A percentile compares a stretch with the other conserved stretches of the same genome.
phyloP scores from a whole-genome alignment of 2,113 vertebrate species.

The Polypterus senegalus region DNA sequence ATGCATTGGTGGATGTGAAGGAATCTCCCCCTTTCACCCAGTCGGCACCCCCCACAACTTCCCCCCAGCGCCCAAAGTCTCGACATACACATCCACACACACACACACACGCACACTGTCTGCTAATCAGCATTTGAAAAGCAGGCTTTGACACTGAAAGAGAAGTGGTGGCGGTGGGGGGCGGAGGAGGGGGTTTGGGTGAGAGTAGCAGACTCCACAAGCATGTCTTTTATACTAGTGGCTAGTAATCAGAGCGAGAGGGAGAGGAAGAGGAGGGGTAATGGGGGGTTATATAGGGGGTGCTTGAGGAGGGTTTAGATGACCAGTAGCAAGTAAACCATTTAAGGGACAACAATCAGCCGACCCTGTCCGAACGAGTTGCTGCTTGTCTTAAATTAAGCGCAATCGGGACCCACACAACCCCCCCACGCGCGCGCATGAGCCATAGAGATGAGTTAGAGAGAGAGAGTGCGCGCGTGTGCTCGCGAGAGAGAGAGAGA shows the following conservation, averaged over 20 bases:
- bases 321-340: too few relatives aligned
- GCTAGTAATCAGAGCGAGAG: conserved; percentile 32
- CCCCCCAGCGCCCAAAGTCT: conserved; percentile 25
- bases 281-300: too few relatives aligned
- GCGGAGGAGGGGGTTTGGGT: conserved; percentile 28
- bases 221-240: conserved; percentile 65
- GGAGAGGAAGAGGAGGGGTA: conserved; percentile 38
- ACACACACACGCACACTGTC: conserved; percentile 25
- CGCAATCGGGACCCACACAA: too few relatives aligned
- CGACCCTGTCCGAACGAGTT: too few relatives aligned
- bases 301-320: too few relatives aligned
- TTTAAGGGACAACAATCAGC: too few relatives aligned
- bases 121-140: conserved; percentile 67
- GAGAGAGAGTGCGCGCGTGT: conserved; percentile 22
- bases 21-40: conserved; percentile 55
- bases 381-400: too few relatives aligned
- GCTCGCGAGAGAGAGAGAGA: conserved; percentile 28
- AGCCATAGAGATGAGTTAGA: conserved; percentile 33
- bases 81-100: conserved; percentile 14
- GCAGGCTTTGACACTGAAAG: conserved; percentile 66
- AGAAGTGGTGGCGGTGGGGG: conserved; percentile 41
- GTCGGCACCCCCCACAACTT: conserved; percentile 17
- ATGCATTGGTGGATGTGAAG: conserved; percentile 40
- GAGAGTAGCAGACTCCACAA: conserved; percentile 52
- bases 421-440: conserved; percentile 1